phyloP scores from a whole-genome alignment of 2,113 vertebrate genomes.

The Cheilinus undulatus region DNA sequence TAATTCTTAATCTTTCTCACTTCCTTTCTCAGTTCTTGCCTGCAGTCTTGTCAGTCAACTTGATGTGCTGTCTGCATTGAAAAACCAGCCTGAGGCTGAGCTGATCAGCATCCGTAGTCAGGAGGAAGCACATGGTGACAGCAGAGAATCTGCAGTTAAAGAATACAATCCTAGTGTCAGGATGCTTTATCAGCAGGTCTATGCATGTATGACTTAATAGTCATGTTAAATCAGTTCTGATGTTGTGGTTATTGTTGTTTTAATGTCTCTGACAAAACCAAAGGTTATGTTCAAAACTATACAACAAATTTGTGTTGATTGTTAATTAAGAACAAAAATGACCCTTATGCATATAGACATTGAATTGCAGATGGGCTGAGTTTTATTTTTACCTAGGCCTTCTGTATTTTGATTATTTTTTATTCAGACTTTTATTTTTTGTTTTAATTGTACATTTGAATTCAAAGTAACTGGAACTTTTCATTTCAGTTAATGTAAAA shows the following conservation, averaged over 20 bases:
- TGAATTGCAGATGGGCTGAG: neutral
- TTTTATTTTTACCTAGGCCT: too few relatives aligned
- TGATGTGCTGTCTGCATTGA: slow-evolving; percentile 26
- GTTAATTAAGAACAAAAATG: too few relatives aligned
- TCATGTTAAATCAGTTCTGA: neutral
- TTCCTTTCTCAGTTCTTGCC: slow-evolving; percentile 4
- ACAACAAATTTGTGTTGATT: neutral
- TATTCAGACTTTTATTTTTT: too few relatives aligned
- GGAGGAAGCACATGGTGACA: slow-evolving; percentile 1
- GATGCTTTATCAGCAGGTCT: neutral
- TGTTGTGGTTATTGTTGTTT: neutral
- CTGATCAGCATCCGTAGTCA: slow-evolving; percentile 13
- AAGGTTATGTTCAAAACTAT: too few relatives aligned
- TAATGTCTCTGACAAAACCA: neutral
- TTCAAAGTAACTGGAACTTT: too few relatives aligned
- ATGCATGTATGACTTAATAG: neutral
- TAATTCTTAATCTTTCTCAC: neutral
- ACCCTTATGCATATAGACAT: too few relatives aligned
- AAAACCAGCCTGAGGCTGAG: neutral
- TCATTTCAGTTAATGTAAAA: neutral
- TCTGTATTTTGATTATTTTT: too few relatives aligned
- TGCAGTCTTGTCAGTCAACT: slow-evolving; percentile 25
- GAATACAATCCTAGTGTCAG: neutral
- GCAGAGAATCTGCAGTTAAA: neutral
- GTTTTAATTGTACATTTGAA: too few relatives aligned